Conservation (phyloP, 2,113 vertebrate genomes). For the Hippocampus zosterae region DNA sequence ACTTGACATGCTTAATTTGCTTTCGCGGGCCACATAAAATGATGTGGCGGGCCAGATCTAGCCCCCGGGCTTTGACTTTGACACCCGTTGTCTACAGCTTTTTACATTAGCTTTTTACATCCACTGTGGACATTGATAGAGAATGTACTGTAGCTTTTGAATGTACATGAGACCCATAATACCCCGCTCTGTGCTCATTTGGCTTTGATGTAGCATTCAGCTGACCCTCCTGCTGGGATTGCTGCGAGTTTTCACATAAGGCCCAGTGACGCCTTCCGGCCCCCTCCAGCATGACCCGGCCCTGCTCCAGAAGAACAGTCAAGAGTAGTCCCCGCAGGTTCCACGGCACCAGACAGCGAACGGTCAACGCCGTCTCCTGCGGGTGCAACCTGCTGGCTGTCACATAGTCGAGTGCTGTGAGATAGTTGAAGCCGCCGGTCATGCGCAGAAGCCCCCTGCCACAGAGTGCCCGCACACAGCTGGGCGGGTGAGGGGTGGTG, state of each 20-base stretch:
- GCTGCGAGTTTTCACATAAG: constrained; percentile 23
- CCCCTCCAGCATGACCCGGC: constrained; percentile 80
- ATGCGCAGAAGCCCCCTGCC: constrained; percentile 86
- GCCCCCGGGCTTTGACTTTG: too few relatives aligned
- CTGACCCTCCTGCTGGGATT: constrained; percentile 27
- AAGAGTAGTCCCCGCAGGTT: constrained; percentile 86
- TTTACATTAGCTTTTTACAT: too few relatives aligned
- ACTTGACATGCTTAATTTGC: too few relatives aligned
- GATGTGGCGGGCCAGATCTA: too few relatives aligned
- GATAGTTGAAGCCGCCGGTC: constrained; percentile 75
- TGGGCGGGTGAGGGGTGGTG: constrained; percentile 76
- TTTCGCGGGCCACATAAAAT: too few relatives aligned
- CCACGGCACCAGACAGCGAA: constrained; percentile 89
- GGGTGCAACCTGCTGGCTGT: constrained; percentile 82
- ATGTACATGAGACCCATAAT: constrained; percentile 7
- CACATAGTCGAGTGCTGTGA: constrained; percentile 86
- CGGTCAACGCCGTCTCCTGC: constrained; percentile 78
- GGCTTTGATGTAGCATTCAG: background rate
- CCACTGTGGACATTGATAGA: background rate
- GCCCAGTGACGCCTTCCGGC: constrained; percentile 18
- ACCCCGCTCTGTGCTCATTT: constrained; percentile 68
- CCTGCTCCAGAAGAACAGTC: constrained; percentile 86
- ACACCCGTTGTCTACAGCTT: too few relatives aligned
- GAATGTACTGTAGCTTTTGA: background rate
- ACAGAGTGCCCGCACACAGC: constrained; percentile 88